Percentiles rank a stretch among this genome's conserved stretches.
phyloP scores from a whole-genome alignment of 2,113 vertebrate genomes.

The Passer domesticus region DNA sequence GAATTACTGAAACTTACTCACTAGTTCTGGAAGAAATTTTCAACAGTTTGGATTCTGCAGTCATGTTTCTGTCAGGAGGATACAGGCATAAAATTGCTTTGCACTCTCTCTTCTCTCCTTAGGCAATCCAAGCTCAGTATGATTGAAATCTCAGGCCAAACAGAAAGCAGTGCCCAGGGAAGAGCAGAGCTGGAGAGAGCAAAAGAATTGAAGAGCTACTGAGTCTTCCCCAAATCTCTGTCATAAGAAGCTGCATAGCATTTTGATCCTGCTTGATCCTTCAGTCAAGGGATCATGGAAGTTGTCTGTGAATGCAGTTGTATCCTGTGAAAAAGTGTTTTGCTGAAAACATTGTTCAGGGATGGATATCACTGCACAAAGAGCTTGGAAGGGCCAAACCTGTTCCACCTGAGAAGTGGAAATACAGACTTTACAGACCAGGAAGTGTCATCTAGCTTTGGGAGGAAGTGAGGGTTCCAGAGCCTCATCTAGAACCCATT shows the following conservation, averaged over 20 bases:
- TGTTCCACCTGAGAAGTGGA: neutral
- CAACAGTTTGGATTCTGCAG: neutral
- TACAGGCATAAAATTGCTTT: neutral
- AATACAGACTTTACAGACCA: neutral
- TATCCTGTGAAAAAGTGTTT: neutral
- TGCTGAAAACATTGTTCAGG: neutral
- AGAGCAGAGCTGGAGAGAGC: neutral
- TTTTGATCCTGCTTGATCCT: neutral
- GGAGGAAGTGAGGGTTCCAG: neutral
- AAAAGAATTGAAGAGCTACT: slow-evolving; percentile 39
- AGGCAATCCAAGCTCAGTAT: slow-evolving; percentile 69
- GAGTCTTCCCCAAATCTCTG: slow-evolving; percentile 42
- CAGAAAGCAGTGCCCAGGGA: slow-evolving; percentile 9
- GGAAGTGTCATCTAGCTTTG: neutral
- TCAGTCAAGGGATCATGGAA: neutral
- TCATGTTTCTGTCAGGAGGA: neutral
- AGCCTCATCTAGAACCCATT: neutral
- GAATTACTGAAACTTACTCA: neutral
- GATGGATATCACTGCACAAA: neutral
- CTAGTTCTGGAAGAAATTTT: neutral
- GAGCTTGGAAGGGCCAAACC: neutral
- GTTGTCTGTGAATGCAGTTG: neutral
- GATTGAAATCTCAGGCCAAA: slow-evolving; percentile 51
- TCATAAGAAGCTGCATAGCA: neutral
- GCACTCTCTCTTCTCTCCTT: neutral